Evolutionary conservation across 2,888 invertebrate species (phyloP), one percentile per base, ranked within the genome.

Genomic region (Sphaerophoria rueppellii): DNA sequence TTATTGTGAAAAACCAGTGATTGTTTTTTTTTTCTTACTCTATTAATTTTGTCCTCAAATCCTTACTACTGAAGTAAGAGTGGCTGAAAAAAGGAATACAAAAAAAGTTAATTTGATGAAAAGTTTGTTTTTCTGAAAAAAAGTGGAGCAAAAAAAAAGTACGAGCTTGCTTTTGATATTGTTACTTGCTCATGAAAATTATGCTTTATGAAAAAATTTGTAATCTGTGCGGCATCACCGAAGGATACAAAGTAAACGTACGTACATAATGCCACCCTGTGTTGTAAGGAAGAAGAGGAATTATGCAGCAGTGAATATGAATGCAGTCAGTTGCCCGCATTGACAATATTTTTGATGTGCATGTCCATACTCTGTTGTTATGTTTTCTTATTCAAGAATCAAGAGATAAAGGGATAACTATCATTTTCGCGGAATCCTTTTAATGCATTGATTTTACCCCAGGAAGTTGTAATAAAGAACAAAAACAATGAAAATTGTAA

Each of bases 211-310:
- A 74, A 74, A 24, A 24, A 73, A 70, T 77, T 81, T 63, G 69
- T 81, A 76, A 81, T 80, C 80, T 73, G 81, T 81, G 81, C 81
- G 81, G 63, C 77, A 77, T 85, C 72, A 81, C 69, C 73, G 73
- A 81, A 85, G 85, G 85, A 85, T 85, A 85, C 58, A 76, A 70
- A 77, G 81, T 76, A 73, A 85, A 75, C 76, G 57, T 77, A 77
- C 76, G 76, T 76, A 76, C 37, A 16, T 57, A 24, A 61, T 76
- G 71, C 58, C 12, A 43, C 67, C 54, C 60, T 75, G 75, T 76
- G 70, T 79, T 57, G 2, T 24, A 34, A 63, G 57, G 55, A 80
- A 52, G 74, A 80, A 46, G 74, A 69, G 71, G 75, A 74, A 70
- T 69, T 48, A 65, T 50, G 75, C 75, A 83, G 61, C 75, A 79